Evolutionary conservation across 2,797 vertebrate species (phyloP).

Genomic region (Gobionotothen gibberifrons): DNA sequence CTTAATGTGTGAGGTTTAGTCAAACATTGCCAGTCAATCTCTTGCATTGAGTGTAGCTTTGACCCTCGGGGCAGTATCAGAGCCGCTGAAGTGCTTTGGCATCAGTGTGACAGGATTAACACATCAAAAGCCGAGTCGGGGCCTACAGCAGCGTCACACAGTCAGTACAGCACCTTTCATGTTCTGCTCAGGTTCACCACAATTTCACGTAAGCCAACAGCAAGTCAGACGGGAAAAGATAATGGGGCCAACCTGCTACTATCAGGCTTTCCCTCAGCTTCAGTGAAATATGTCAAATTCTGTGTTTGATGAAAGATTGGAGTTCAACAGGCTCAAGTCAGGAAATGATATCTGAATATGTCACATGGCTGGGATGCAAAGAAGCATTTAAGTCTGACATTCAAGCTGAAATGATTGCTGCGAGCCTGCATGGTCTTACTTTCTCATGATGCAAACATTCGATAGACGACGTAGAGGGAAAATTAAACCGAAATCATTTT

Average conservation of each 20-base stretch:
- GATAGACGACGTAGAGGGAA: slow-evolving; percentile 35
- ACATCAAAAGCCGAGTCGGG: slow-evolving; percentile 83
- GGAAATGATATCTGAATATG: slow-evolving; percentile 74
- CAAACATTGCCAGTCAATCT: slow-evolving; percentile 77
- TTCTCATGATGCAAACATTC: slow-evolving; percentile 62
- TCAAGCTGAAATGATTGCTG: slow-evolving; percentile 71
- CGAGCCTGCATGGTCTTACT: slow-evolving; percentile 57
- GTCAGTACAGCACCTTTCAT: slow-evolving; percentile 83
- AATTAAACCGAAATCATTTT: slow-evolving; percentile 44
- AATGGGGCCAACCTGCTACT: slow-evolving; percentile 78
- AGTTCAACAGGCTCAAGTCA: slow-evolving; percentile 72
- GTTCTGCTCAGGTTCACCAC: slow-evolving; percentile 83
- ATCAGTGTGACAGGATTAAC: slow-evolving; percentile 85
- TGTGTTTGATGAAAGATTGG: slow-evolving; percentile 78
- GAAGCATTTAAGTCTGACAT: slow-evolving; percentile 69
- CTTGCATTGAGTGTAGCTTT: slow-evolving; percentile 67
- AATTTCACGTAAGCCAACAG: slow-evolving; percentile 82
- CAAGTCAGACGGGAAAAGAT: slow-evolving; percentile 80
- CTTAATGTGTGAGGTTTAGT: slow-evolving; percentile 74
- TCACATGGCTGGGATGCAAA: slow-evolving; percentile 75
- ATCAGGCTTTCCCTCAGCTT: slow-evolving; percentile 76
- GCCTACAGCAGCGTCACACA: slow-evolving; percentile 79
- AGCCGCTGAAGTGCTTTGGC: slow-evolving; percentile 79
- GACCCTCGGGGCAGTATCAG: slow-evolving; percentile 80
- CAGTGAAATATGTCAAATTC: slow-evolving; percentile 79